Percentiles rank a stretch among this genome's conserved stretches.
Conservation (phyloP, 1,140 invertebrate genomes). For the Eupeodes corollae region DNA sequence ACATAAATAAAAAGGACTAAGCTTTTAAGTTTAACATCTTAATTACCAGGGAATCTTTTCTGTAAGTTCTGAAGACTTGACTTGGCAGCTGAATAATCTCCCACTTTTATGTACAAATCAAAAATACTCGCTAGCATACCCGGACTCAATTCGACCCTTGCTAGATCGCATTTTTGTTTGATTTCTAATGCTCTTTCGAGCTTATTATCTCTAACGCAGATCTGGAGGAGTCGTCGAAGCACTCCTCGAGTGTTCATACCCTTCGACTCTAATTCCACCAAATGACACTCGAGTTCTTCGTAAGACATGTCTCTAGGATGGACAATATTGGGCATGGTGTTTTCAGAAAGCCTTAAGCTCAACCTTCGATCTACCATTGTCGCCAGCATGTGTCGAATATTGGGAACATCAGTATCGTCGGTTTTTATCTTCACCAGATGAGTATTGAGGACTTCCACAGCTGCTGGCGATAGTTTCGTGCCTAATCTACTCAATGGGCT, state of each 20-base stretch:
- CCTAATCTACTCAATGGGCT: constrained; percentile 21
- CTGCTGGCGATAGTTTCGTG: constrained; percentile 18
- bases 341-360: constrained; percentile 1
- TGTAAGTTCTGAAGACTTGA: constrained; percentile 22
- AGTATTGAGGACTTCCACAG: constrained; percentile 12
- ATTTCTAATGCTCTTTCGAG: constrained; percentile 36
- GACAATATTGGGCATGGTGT: constrained; percentile 16
- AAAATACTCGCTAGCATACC: constrained; percentile 40
- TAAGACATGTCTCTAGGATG: constrained; percentile 39
- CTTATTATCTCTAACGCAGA: constrained; percentile 33
- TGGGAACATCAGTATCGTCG: neutral
- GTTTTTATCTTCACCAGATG: neutral
- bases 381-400: neutral
- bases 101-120: constrained; percentile 32
- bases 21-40: neutral
- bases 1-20: neutral
- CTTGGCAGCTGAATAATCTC: constrained; percentile 33
- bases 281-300: constrained; percentile 41
- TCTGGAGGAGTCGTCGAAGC: constrained; percentile 39
- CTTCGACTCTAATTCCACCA: constrained; percentile 40
- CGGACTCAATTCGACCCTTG: constrained; percentile 31
- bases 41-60: constrained; percentile 21
- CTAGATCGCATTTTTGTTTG: constrained; percentile 27
- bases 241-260: constrained; percentile 38
- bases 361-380: neutral